Evolutionary conservation across 2,888 invertebrate species (phyloP), one percentile per base, ranked within the genome.

Genomic region (Nomada lathburiana): DNA sequence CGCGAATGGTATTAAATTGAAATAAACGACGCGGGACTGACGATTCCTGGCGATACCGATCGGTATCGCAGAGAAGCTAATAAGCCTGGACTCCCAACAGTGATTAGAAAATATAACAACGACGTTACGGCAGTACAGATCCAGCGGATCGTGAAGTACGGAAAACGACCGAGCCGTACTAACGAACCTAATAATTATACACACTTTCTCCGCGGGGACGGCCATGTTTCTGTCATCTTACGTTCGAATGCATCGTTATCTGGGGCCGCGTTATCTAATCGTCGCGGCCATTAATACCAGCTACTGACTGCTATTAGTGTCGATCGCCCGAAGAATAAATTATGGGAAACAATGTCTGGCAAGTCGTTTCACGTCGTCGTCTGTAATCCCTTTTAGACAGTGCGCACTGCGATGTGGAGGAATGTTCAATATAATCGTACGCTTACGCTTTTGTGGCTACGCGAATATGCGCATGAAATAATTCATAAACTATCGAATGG

Each of bases 141-240:
- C 62, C 60, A 9, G 11, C 20, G 20, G 20, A 55, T n/a, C 20
- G 20, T 20, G 23, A 11, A n/a, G 55, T 18, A 53, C 18, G n/a
- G 4, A 18, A 53, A 53, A 7, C 52, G 52, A 16, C n/a, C 36
- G 50, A 60, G 57, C 55, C 44, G 52, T 59, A 26, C 63, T 82
- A 80, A 80, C 80, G 74, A 80, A 69, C 20, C 26, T 44, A 74
- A 82, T 82, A 75, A 82, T 80, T 82, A 79, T 75, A 57, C 80
- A 74, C 80, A 74, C 81, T 82, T 82, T 82, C 81, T 75, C 80
- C 23, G 3, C 10, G 3, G 53, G 53, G 81, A 81, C 73, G 47
- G 63, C 57, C 44, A 26, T 80, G 80, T 80, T 74, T 75, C 80
- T 79, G 74, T 74, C 69, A 70, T 80, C 74, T 60, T 13, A 13